Evolutionary conservation across 2,113 vertebrate genomes (phyloP), one percentile per base, ranked within the genome.

Genomic region (Nycticebus coucang): DNA sequence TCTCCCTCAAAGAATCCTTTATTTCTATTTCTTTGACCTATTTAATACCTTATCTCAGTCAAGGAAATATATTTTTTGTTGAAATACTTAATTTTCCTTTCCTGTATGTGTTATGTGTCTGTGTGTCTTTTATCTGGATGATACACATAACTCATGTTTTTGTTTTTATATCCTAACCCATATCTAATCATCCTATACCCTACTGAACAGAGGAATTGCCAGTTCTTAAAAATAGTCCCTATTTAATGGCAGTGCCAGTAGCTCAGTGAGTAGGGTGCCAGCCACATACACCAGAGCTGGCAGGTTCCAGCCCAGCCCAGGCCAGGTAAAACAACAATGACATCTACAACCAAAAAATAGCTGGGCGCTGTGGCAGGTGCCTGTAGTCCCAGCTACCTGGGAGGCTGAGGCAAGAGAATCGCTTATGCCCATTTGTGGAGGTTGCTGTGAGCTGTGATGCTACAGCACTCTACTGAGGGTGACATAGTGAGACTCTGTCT

Each of bases 41-140:
- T 60, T 75, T 72, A 69, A 53, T 93, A 6, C 84, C 17, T 13
- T 79, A 24, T 82, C 33, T 87, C 35, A 79, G 45, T 41, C 80
- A 93, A 90, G 22, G 11, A 92, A 81, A 57, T 87, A 91, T 5
- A 87, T 84, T 64, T 77, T 75, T 87, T 87, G 18, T 86, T 83
- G 59, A 53, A 68, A 78, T 45, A 78, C 59, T 60, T 60, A 59
- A 75, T 33, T 91, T 95, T 91, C 21, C 94, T 7, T 57, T 41
- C 18, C 13, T 57, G 21, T 55, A 19, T 77, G 2, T 91, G 50
- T 50, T 72, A 0, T 59, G 57, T 50, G 26, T 71, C 14, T 55
- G 53, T 35, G 33, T 60, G 24, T 64, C 28, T 82, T 85, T 37
- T 35, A 60, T 86, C 91, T 78, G 28, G 71, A 19, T 88, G 60